Conservation (phyloP, 1,140 invertebrate genomes). For the Marisa cornuarietis region DNA sequence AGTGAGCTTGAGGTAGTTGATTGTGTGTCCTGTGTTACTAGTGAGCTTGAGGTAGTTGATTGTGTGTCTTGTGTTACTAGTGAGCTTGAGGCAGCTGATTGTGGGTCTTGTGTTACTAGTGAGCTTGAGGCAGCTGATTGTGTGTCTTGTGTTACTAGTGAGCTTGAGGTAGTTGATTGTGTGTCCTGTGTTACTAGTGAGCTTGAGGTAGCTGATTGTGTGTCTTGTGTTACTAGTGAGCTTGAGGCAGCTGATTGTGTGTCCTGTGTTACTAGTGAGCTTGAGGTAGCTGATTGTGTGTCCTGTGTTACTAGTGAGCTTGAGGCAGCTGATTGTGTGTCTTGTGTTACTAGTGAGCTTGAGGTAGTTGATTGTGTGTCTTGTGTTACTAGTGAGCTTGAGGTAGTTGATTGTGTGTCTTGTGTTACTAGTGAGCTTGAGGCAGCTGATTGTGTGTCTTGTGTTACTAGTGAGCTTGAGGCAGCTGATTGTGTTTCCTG, state of each 20-base stretch:
- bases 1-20: constrained; percentile 38
- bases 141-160: constrained; percentile 34
- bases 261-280: constrained; percentile 43
- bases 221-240: constrained; percentile 42
- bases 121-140: constrained; percentile 23
- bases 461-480: constrained; percentile 39
- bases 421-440: constrained; percentile 39
- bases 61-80: constrained; percentile 21
- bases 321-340: background rate
- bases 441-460: too few relatives aligned
- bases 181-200: constrained; percentile 39
- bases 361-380: too few relatives aligned
- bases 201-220: background rate
- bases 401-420: too few relatives aligned
- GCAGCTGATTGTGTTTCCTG: too few relatives aligned
- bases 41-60: constrained; percentile 35
- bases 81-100: constrained; percentile 30
- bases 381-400: constrained; percentile 39
- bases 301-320: constrained; percentile 41
- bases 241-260: background rate
- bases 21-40: constrained; percentile 7
- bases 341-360: constrained; percentile 40
- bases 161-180: constrained; percentile 18
- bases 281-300: background rate
- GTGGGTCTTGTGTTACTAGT: constrained; percentile 30